phyloP scores from a whole-genome alignment of 2,113 vertebrate species.

The Loxodonta africana region DNA sequence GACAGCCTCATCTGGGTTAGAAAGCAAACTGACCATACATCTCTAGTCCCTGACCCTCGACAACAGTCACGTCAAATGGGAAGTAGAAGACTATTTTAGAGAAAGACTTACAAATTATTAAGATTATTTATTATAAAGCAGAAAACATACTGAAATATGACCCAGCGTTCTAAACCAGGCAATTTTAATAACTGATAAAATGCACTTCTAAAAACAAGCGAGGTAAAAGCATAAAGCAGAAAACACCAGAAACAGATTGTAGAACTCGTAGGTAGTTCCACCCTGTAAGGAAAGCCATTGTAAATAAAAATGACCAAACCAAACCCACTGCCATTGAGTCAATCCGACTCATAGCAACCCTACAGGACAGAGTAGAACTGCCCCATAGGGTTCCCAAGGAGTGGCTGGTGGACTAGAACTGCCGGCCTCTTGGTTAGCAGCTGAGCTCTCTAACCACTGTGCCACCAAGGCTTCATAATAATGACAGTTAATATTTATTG shows the following conservation, averaged over 20 bases:
- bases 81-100: conserved; percentile 5
- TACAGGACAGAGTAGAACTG: too few species aligned
- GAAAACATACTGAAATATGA: conserved; percentile 16
- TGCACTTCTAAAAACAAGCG: background rate
- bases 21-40: background rate
- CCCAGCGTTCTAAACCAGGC: background rate
- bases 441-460: too few species aligned
- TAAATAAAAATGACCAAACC: background rate
- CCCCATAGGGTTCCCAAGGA: too few species aligned
- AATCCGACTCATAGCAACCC: too few species aligned
- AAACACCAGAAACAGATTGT: background rate
- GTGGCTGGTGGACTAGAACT: too few species aligned
- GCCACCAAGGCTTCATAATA: background rate
- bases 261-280: background rate
- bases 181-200: conserved; percentile 12
- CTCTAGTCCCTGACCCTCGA: background rate
- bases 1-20: background rate
- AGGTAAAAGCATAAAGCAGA: background rate
- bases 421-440: too few species aligned
- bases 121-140: conserved; percentile 3
- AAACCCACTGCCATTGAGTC: too few species aligned
- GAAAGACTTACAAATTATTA: conserved; percentile 30
- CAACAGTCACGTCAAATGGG: background rate
- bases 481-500: background rate
- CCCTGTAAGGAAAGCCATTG: background rate